These are phyloP conservation scores for Zaprionus kolodkinae DNA, from an alignment of 1,140 invertebrate genomes.

Conservation along the genomic window DNA sequence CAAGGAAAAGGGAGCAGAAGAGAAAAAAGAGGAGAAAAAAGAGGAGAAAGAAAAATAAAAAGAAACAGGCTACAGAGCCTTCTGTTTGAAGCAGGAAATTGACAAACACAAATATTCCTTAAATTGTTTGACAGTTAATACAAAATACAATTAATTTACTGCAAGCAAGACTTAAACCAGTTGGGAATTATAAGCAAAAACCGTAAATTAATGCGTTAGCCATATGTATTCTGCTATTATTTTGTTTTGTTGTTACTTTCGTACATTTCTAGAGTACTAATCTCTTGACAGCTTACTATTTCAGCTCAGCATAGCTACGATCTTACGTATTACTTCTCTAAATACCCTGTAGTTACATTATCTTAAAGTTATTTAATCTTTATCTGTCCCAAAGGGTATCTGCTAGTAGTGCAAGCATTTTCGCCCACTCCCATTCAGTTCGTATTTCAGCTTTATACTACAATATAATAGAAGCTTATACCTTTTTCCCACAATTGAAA, in stretches of 20 bases:
- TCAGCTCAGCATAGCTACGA: background rate
- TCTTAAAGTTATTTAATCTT: background rate
- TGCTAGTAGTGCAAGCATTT: background rate
- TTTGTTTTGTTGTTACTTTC: too few relatives aligned
- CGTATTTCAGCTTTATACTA: background rate
- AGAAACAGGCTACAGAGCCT: background rate
- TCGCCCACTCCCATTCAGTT: background rate
- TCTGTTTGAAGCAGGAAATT: background rate
- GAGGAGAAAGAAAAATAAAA: background rate
- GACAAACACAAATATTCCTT: background rate
- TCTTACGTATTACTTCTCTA: background rate
- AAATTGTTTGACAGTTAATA: background rate
- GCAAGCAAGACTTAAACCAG: background rate
- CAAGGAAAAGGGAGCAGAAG: background rate
- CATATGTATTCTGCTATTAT: background rate
- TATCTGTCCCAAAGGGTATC: background rate
- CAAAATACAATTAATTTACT: background rate
- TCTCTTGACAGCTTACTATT: too few relatives aligned
- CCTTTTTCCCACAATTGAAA: conserved; percentile 30
- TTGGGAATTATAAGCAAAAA: conserved; percentile 11
- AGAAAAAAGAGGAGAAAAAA: background rate
- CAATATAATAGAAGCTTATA: conserved; percentile 34
- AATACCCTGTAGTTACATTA: background rate
- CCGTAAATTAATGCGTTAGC: background rate
- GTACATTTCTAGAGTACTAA: too few relatives aligned